These are phyloP conservation scores for Schizaphis graminum DNA, from an alignment of 2,888 invertebrate species.

Conservation along the genomic window DNA sequence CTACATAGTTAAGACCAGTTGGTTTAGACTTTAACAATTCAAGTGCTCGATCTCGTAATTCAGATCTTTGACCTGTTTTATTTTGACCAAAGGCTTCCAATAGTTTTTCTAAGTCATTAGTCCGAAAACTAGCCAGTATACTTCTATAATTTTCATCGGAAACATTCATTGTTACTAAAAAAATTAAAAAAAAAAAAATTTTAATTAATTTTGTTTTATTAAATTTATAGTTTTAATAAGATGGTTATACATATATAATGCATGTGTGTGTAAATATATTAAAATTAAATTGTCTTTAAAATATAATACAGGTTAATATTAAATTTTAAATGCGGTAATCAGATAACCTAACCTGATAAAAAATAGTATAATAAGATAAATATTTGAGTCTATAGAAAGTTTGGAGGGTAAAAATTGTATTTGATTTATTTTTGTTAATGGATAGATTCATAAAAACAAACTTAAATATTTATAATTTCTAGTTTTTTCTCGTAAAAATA, in stretches of 20 bases:
- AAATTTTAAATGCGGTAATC: background rate
- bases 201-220: background rate
- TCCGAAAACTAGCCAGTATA: slow-evolving; percentile 81
- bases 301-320: background rate
- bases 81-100: slow-evolving; percentile 84
- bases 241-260: background rate
- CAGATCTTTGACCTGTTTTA: slow-evolving; percentile 84
- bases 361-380: too few species aligned
- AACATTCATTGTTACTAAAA: slow-evolving; percentile 27
- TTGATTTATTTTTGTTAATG: too few species aligned
- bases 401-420: too few species aligned
- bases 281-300: background rate
- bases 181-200: background rate
- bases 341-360: too few species aligned
- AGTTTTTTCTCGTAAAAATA: too few species aligned
- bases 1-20: slow-evolving; percentile 76
- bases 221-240: background rate
- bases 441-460: too few species aligned
- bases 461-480: too few species aligned
- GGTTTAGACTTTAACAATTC: slow-evolving; percentile 79
- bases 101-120: slow-evolving; percentile 87
- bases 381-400: too few species aligned
- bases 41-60: slow-evolving; percentile 81
- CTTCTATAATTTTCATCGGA: slow-evolving; percentile 65
- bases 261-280: background rate